phyloP scores from a whole-genome alignment of 2,797 vertebrate species.

The Crossoptilon crossoptilon region DNA sequence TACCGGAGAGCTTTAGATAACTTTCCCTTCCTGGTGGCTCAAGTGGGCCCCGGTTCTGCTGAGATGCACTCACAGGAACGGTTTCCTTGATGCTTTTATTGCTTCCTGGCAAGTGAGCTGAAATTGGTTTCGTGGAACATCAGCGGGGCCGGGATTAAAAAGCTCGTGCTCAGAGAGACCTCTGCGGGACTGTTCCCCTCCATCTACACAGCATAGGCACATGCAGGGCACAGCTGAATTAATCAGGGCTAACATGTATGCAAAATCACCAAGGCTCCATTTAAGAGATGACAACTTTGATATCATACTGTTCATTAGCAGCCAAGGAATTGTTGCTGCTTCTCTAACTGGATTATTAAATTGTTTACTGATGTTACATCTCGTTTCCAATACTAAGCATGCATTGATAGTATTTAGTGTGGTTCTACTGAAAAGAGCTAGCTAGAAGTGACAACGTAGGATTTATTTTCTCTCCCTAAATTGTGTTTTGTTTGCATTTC shows the following conservation, averaged over 20 bases:
- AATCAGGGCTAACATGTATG: conserved; percentile 11
- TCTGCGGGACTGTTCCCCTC: conserved; percentile 23
- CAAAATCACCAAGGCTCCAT: conserved; percentile 30
- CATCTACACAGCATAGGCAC: conserved; percentile 20
- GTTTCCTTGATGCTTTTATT: conserved; percentile 50
- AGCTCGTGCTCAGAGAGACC: conserved; percentile 43
- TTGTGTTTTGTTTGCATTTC: neutral
- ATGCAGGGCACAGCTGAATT: conserved; percentile 36
- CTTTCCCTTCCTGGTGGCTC: conserved; percentile 52
- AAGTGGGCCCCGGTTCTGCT: conserved; percentile 21
- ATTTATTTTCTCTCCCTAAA: neutral
- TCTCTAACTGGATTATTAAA: conserved; percentile 33
- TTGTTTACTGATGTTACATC: conserved; percentile 27
- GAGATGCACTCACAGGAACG: conserved; percentile 44
- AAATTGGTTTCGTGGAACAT: conserved; percentile 47
- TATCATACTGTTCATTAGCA: conserved; percentile 42
- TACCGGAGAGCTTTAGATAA: conserved; percentile 67
- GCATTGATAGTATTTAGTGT: neutral
- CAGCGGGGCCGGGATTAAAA: conserved; percentile 61
- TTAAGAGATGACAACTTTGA: conserved; percentile 59
- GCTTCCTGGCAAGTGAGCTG: conserved; percentile 60
- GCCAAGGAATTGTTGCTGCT: conserved; percentile 34
- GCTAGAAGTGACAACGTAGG: neutral
- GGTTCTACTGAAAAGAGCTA: neutral
- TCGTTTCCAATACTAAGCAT: neutral